Base-by-base conservation (phyloP, 2,113 vertebrate genomes). In the Tapirus terrestris region DNA sequence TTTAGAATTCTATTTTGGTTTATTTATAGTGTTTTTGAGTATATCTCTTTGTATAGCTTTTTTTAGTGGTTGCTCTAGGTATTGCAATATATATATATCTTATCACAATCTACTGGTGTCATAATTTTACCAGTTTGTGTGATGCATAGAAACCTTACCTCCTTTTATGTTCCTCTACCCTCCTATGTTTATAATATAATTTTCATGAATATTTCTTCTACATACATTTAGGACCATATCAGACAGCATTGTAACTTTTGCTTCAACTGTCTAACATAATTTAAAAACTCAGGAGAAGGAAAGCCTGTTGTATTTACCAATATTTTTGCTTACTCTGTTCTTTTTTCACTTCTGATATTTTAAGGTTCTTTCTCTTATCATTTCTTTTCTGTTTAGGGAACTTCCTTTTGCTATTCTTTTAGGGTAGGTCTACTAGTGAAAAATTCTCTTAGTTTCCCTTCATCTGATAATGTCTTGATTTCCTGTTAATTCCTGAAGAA, bases 361-460 rank as follows among this genome's bases (percentile, higher is more conserved):
- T n/a, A 87, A 4, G 7, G 2, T 80, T 80, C 36, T 16, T 87
- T 95, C 21, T 81, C 27, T 84, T 53, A 63, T 79, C 16, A 70
- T 95, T 95, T 85, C 9, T 82, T 63, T 89, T 79, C n/a, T 82
- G 6, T 72, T 87, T 72, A 61, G 20, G 84, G n/a, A 79, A 48
- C 13, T 91, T 91, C 18, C 8, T 70, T 21, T 51, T 65, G 31
- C 60, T 65, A n/a, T 82, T 95, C 25, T 91, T 61, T 79, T 79
- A 70, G 33, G 25, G 27, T 85, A 51, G 63, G 39, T 27, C 39
- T 60, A 45, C 51, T 79, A 68, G 65, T 39, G 56, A 85, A 60
- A 94, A 63, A 82, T 63, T 89, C 65, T 89, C 18, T 51, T 80
- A 70, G 31, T 25, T 91, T 77, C 7, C 39, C 36, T 68, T 91